Base-by-base conservation (phyloP, 2,113 vertebrate genomes). In the Hucho hucho region DNA sequence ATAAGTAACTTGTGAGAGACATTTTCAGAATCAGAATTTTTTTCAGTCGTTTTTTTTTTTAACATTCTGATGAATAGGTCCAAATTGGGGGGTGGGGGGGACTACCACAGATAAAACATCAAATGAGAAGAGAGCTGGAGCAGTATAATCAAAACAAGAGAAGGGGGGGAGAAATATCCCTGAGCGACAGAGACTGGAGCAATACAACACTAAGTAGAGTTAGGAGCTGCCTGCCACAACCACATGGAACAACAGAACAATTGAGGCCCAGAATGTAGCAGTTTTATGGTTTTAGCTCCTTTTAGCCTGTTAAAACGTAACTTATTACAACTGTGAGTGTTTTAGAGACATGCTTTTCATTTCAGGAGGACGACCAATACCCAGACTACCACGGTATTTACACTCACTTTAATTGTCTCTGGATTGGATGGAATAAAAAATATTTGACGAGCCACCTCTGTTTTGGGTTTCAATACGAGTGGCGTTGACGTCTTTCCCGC, bases 251-350 rank as follows among this genome's bases (percentile, higher is more conserved):
- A 87, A 84, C 87, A 90, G 86, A 88, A 90, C 88, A 88, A 89
- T 84, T 87, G 87, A 68, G 88, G 81, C 82, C 85, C 74, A 63
- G 73, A 77, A 80, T 82, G 73, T 82, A 84, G 86, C 81, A 85
- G 87, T 91, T 91, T 93, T 89, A 88, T 80, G 85, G 87, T 85
- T 83, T 86, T 80, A 85, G 84, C 75, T 86, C 83, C 86, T 86
- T 83, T 86, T 80, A 85, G 83, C 74, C 87, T 90, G 81, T 87
- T 89, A 90, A 92, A 92, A 87, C 76, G 81, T 82, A 87, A 89
- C 86, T 85, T 87, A 83, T 64, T 89, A 84, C 88, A 90, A 90
- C 88, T 87, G 89, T 79, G 84, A 83, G 85, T 81, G 73, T 76
- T 90, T 86, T 80, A 86, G 79, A 83, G 82, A 77, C 80, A 64